A percentile compares a stretch with the other conserved stretches of the same genome.
Evolutionary conservation across 2,888 invertebrate genomes (phyloP).

Genomic region (Pelosia muscerda): DNA sequence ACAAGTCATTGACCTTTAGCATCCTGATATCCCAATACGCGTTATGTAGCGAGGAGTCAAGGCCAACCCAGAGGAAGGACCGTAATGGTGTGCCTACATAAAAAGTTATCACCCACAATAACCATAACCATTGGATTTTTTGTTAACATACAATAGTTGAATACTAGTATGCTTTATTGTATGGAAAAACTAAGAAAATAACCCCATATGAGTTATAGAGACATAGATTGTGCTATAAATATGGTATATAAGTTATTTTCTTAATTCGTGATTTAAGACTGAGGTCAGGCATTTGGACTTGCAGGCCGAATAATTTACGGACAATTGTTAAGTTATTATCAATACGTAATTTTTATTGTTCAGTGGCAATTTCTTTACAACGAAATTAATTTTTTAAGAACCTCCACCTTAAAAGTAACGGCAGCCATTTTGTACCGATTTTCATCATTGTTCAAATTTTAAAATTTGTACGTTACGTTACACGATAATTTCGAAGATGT

Average conservation of each 20-base stretch:
- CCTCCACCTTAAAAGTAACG: too few species aligned
- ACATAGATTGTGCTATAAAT: not conserved
- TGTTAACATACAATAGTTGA: slow-evolving; percentile 43
- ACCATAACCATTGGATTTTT: slow-evolving; percentile 43
- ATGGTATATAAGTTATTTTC: not conserved
- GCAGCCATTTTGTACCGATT: too few species aligned
- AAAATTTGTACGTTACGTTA: too few species aligned
- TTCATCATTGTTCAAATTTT: too few species aligned
- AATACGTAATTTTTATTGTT: not conserved
- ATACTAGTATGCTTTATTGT: slow-evolving; percentile 33
- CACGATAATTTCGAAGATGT: too few species aligned
- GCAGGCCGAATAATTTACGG: not conserved
- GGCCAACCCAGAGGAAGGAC: slow-evolving; percentile 57
- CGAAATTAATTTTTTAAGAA: too few species aligned
- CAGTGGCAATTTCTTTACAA: too few species aligned
- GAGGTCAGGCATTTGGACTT: not conserved
- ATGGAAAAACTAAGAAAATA: slow-evolving; percentile 45
- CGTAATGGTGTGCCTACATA: slow-evolving; percentile 48
- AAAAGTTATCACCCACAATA: slow-evolving; percentile 55
- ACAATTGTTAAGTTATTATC: not conserved
- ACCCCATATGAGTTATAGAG: slow-evolving; percentile 26
- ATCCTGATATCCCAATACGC: slow-evolving; percentile 38
- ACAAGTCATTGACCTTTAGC: slow-evolving; percentile 42
- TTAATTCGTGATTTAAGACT: not conserved
- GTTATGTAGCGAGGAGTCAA: slow-evolving; percentile 47